Base-by-base conservation (phyloP, 2,888 invertebrate genomes). In the Oxystoma pomonae region DNA sequence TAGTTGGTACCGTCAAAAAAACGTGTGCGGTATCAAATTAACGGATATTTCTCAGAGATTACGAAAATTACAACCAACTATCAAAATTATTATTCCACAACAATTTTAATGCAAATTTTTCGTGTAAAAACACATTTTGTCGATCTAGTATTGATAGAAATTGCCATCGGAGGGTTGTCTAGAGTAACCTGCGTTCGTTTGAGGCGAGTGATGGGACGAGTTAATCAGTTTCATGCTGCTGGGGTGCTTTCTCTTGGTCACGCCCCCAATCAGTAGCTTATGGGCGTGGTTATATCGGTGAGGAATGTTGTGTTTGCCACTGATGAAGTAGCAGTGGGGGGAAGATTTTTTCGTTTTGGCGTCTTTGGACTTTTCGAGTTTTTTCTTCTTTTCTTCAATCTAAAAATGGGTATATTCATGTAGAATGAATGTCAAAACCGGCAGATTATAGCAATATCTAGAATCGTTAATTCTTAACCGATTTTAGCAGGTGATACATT, bases 101-200 rank as follows among this genome's bases (percentile, higher is more conserved):
- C 3, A 53, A 53, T 7, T 53, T 7, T 16, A 7, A 17, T 53
- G 3, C 16, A 53, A 53, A 7, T 35, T 35, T 35, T 35, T 35
- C 12, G 35, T 35, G 3, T 7, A 35, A 35, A 53, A n/a, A n/a
- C n/a, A n/a, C n/a, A n/a, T n/a, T 53, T 18, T 35, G 3, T 35
- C 12, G 5, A 35, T 35, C 35, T 74, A 89, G 76, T 90, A 90
- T 75, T 87, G 87, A 81, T 87, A 90, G 65, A 87, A 85, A 58
- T 86, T 88, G 70, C 90, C 90, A 69, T 89, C 91, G 55, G 89
- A 88, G 5, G 88, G 86, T 78, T 92, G 91, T 70, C 92, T 84
- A 64, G 90, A 90, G 80, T 87, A 92, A 1, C 92, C 92, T 65
- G 90, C 90, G 77, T 91, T 92, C 20, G 91, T 91, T 78, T 90